Evolutionary conservation across 2,797 vertebrate species (phyloP).

Genomic region (Pampus argenteus): DNA sequence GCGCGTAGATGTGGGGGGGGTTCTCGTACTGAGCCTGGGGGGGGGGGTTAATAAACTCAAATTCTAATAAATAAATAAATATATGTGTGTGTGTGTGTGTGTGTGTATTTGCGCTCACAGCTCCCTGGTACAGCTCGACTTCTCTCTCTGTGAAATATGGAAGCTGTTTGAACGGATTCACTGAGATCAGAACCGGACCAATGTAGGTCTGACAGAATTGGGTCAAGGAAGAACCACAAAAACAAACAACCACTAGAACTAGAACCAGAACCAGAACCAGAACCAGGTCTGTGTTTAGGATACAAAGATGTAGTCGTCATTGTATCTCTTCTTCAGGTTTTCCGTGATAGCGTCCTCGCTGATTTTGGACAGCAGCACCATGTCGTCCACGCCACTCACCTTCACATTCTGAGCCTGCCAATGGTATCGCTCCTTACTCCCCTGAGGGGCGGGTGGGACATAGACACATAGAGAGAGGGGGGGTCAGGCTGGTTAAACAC

Average conservation of each 20-base stretch:
- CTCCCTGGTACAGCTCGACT: slow-evolving; percentile 88
- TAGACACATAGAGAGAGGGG: neutral
- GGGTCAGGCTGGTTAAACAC: slow-evolving; percentile 4
- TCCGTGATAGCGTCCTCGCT: slow-evolving; percentile 89
- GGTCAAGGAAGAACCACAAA: slow-evolving; percentile 52
- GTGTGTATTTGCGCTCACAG: slow-evolving; percentile 74
- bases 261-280: neutral
- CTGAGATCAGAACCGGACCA: slow-evolving; percentile 87
- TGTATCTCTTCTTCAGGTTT: slow-evolving; percentile 89
- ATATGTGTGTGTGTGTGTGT: slow-evolving; percentile 8
- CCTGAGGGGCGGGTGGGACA: slow-evolving; percentile 75
- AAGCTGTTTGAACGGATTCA: slow-evolving; percentile 89
- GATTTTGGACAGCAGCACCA: slow-evolving; percentile 90
- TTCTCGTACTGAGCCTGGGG: slow-evolving; percentile 88
- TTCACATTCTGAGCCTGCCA: slow-evolving; percentile 90
- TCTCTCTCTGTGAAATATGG: slow-evolving; percentile 87
- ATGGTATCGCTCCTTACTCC: slow-evolving; percentile 89
- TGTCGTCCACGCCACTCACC: slow-evolving; percentile 89
- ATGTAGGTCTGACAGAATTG: slow-evolving; percentile 83
- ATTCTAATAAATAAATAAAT: no score
- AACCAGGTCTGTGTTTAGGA: slow-evolving; percentile 60
- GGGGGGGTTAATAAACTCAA: neutral
- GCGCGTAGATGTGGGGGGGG: slow-evolving; percentile 87
- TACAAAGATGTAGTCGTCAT: slow-evolving; percentile 89
- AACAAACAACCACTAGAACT: slow-evolving; percentile 1